Percentiles rank a stretch among this genome's conserved stretches.
phyloP scores from a whole-genome alignment of 2,113 vertebrate species.

The Callithrix jacchus region DNA sequence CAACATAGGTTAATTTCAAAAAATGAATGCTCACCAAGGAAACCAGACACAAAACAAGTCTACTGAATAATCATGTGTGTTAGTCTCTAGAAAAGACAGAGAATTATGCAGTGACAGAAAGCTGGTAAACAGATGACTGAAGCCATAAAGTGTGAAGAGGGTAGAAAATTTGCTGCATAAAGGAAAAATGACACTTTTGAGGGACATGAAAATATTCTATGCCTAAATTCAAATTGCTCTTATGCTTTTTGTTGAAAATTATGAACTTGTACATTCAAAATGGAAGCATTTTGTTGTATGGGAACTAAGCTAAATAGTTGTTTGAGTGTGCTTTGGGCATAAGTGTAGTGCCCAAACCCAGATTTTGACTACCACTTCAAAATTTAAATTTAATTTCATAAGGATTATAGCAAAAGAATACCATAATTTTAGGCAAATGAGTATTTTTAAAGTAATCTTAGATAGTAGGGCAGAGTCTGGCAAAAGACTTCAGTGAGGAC shows the following conservation, averaged over 20 bases:
- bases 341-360: neutral
- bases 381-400: neutral
- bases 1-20: neutral
- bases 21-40: neutral
- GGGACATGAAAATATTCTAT: neutral
- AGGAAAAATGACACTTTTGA: neutral
- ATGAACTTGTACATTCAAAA: neutral
- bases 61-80: neutral
- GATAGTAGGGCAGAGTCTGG: fast-evolving
- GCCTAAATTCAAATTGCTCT: neutral
- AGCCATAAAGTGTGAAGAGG: neutral
- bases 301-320: neutral
- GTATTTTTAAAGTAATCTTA: neutral
- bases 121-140: neutral
- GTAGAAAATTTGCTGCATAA: neutral
- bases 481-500: neutral
- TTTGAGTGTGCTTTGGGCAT: neutral
- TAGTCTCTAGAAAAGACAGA: neutral
- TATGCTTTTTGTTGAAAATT: neutral
- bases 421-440: neutral
- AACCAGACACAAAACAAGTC: neutral
- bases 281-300: neutral
- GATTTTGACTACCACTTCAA: neutral
- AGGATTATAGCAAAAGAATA: neutral
- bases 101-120: neutral